Base-by-base conservation (phyloP, 2,797 vertebrate genomes). In the Sebastes paucispinis region DNA sequence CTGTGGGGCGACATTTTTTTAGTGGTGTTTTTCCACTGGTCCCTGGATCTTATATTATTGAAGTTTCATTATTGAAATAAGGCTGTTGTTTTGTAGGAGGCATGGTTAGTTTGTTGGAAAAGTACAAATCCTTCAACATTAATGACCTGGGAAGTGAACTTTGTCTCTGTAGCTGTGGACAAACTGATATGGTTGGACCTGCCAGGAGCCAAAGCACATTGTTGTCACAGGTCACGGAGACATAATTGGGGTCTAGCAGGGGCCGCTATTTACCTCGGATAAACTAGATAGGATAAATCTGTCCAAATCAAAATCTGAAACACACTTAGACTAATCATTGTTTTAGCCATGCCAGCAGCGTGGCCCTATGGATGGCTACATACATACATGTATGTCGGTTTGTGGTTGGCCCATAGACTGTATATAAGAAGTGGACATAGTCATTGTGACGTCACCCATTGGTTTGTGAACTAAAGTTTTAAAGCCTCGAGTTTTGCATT, bases 21-120 rank as follows among this genome's bases (percentile, higher is more conserved):
- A 36, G 29, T 16, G 3, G 20, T 20, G 52, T 58, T 80, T 73
- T 50, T 66, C 29, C n/a, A n/a, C 59, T 14, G 8, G 60, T 65
- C 14, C 2, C 64, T 76, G 69, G 27, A 58, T 85, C n/a, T 59
- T 84, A 69, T 79, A 77, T 77, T 68, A 84, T 63, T 72, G 59
- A 79, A 64, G 47, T 72, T 66, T 47, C 36, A 31, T 72, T 31
- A 31, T 47, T 55, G 25, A 81, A 73, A 85, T 69, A 68, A 78
- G 73, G 69, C 36, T 22, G 36, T 47, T 52, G 73, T 75, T 75
- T 81, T 69, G 73, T 54, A 63, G 60, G 6, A 29, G 34, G 10
- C 50, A 25, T 36, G 54, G 5, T 64, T 79, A 22, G 60, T 63
- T 68, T 32, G 55, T 68, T 57, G 69, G 29, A 52, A 16, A 43